Evolutionary conservation across 2,113 vertebrate species (phyloP), one percentile per base, ranked within the genome.

Genomic region (Pao palembangensis): DNA sequence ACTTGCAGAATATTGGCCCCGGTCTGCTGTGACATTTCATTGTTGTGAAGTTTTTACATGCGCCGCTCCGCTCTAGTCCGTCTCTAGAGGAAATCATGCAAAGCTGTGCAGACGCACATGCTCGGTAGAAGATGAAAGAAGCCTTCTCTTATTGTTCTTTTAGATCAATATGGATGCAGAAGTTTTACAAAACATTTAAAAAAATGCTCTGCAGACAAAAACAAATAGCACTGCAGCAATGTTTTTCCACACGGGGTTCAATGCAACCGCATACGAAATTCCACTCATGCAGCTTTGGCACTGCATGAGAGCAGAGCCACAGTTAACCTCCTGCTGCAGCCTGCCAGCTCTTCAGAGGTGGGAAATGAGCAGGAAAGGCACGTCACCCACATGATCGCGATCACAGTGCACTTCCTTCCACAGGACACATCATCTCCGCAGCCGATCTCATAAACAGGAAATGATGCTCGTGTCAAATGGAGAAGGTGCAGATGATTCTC

Each of bases 401-500:
- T 48, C 58, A 51, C 56, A 48, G 42, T 51, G 53, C 48, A 16
- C 46, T 76, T 74, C 61, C 44, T 71, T 62, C 47, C 49, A 54
- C 25, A 21, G 53, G 65, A n/a, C 70, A 75, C 69, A 76, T 75
- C 48, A 44, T 59, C 71, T 69, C 75, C 5, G 75, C 74, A 77
- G 81, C 73, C 56, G 51, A 7, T 60, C 82, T 90, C 84, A 85
- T 64, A 69, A 86, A 86, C 47, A 6, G 60, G 62, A 71, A 82
- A 77, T 85, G 79, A 79, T 71, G 73, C 69, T 82, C 71, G 65
- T 74, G 76, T 82, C 65, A 78, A 78, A 70, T 8, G 31, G 56
- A 80, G 62, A 70, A 31, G 66, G 75, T 58, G 28, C 28, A 38
- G 57, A 68, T 75, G 54, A 70, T 67, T 76, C 69, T 80, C 73